phyloP scores from a whole-genome alignment of 2,113 vertebrate genomes.

The Symphodus melops region DNA sequence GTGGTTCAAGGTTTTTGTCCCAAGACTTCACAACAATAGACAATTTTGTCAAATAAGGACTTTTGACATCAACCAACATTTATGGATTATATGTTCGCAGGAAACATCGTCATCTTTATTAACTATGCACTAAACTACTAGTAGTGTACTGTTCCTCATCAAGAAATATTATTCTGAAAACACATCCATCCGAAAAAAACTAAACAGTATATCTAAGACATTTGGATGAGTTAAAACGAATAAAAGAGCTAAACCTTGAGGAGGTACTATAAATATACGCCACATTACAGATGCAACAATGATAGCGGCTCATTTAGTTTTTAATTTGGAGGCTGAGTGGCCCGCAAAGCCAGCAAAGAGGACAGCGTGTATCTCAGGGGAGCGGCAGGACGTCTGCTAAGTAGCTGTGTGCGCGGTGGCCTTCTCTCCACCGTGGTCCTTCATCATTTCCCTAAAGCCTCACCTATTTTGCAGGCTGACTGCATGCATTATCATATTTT shows the following conservation, averaged over 20 bases:
- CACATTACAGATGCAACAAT: constrained; percentile 34
- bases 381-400: constrained; percentile 42
- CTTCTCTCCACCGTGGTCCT: constrained; percentile 51
- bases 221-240: background rate
- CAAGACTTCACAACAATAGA: too few relatives aligned
- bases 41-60: too few relatives aligned
- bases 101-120: constrained; percentile 4
- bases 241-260: constrained; percentile 25
- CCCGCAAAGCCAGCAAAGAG: constrained; percentile 34
- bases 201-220: too few relatives aligned
- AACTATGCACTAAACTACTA: background rate
- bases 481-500: constrained; percentile 79
- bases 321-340: constrained; percentile 57
- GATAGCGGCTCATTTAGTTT: constrained; percentile 56
- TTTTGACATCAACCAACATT: too few relatives aligned
- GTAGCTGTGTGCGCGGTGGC: constrained; percentile 39
- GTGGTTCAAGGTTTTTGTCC: too few relatives aligned
- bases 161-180: background rate
- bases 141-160: background rate
- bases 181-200: background rate
- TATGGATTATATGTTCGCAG: background rate
- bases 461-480: constrained; percentile 69
- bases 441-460: constrained; percentile 69
- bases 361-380: constrained; percentile 47
- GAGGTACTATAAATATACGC: background rate